A percentile compares a stretch with the other conserved stretches of the same genome.
These are phyloP conservation scores for Centropyge bicolor DNA, from an alignment of 2,797 vertebrate species.

Conservation along the genomic window DNA sequence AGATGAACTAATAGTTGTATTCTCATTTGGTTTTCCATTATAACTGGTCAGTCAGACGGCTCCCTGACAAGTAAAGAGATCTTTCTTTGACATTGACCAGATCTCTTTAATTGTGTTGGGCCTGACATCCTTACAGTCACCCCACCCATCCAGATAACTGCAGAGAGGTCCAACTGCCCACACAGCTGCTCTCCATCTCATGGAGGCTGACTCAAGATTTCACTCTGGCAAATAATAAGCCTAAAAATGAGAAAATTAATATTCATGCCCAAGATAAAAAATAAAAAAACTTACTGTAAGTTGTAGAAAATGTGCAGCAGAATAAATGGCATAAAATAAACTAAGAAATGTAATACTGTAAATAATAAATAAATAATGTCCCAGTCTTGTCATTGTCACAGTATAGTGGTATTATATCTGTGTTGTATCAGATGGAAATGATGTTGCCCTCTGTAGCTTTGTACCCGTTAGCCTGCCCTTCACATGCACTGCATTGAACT, in stretches of 20 bases:
- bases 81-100: slow-evolving; percentile 57
- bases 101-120: slow-evolving; percentile 58
- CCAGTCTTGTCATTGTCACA: neutral
- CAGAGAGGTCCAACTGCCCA: slow-evolving; percentile 24
- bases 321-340: neutral
- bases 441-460: neutral
- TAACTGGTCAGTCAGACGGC: slow-evolving; percentile 1
- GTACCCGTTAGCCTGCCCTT: neutral
- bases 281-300: neutral
- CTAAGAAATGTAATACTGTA: neutral
- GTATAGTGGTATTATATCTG: neutral
- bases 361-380: neutral
- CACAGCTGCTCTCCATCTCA: neutral
- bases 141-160: slow-evolving; percentile 52
- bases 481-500: neutral
- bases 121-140: slow-evolving; percentile 52
- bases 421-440: neutral
- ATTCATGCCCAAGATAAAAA: neutral
- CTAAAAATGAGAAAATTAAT: neutral
- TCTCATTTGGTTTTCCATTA: slow-evolving; percentile 23
- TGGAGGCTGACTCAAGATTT: neutral
- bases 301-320: neutral
- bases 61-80: slow-evolving; percentile 2
- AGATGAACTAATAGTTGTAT: neutral
- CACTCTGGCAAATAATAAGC: neutral